Conservation (phyloP, 2,797 vertebrate genomes). For the Iguana delicatissima region DNA sequence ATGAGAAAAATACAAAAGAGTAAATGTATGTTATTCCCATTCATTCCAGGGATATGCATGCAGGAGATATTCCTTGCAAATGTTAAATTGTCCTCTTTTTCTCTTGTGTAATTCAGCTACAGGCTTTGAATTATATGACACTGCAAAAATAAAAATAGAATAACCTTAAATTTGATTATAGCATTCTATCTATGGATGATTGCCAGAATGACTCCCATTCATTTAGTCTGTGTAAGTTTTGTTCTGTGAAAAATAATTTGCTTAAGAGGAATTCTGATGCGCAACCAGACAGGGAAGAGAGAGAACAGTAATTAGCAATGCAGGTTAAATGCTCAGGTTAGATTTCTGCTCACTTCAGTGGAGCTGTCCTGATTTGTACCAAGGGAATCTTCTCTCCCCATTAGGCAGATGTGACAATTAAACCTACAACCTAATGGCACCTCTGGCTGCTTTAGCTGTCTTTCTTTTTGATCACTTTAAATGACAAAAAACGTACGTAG, state of each 20-base stretch:
- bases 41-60: not conserved
- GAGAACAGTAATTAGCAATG: slow-evolving; percentile 8
- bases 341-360: not conserved
- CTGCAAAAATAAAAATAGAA: not conserved
- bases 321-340: not conserved
- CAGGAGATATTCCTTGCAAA: not conserved
- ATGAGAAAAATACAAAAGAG: not conserved
- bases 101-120: not conserved
- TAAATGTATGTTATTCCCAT: not conserved
- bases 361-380: slow-evolving; percentile 4
- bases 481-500: not conserved
- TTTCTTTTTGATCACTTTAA: not conserved
- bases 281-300: not conserved
- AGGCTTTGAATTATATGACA: not conserved
- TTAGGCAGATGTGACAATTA: not conserved
- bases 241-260: slow-evolving; percentile 1
- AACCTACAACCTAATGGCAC: not conserved
- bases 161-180: not conserved
- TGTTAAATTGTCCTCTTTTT: not conserved
- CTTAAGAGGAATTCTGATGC: slow-evolving; percentile 17
- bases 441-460: not conserved
- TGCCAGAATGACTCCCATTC: not conserved
- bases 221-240: not conserved
- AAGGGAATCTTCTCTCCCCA: slow-evolving; percentile 9
- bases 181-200: not conserved